Evolutionary conservation across 2,113 vertebrate genomes (phyloP).

Genomic region (Zonotrichia leucophrys): DNA sequence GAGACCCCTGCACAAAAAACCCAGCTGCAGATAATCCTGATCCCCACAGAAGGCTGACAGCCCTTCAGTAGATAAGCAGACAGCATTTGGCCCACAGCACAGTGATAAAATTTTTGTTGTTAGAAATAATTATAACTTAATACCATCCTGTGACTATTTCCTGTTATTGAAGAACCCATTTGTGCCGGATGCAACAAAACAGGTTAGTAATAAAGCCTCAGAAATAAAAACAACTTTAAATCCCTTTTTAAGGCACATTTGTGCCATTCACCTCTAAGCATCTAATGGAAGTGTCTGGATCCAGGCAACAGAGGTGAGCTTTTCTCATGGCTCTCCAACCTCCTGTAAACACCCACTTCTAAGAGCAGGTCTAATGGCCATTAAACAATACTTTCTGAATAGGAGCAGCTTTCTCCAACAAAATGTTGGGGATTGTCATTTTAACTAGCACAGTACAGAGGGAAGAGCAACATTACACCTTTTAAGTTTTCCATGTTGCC

Average conservation of each 20-base stretch:
- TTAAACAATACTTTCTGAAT: neutral
- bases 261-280: neutral
- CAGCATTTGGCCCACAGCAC: neutral
- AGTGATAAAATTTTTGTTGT: neutral
- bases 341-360: neutral
- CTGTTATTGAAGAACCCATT: neutral
- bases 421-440: neutral
- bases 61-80: neutral
- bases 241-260: neutral
- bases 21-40: neutral
- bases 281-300: neutral
- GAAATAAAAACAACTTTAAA: neutral
- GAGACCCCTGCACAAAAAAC: neutral
- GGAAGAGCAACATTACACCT: neutral
- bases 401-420: neutral
- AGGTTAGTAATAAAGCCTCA: neutral
- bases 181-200: neutral
- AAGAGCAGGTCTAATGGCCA: neutral
- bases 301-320: neutral
- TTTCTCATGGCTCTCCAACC: neutral
- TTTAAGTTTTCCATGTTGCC: neutral
- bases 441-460: neutral
- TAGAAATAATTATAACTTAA: neutral
- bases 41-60: neutral
- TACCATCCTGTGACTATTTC: neutral